Base-by-base conservation (phyloP, 2,888 invertebrate genomes). In the Epsilonema sp. region DNA sequence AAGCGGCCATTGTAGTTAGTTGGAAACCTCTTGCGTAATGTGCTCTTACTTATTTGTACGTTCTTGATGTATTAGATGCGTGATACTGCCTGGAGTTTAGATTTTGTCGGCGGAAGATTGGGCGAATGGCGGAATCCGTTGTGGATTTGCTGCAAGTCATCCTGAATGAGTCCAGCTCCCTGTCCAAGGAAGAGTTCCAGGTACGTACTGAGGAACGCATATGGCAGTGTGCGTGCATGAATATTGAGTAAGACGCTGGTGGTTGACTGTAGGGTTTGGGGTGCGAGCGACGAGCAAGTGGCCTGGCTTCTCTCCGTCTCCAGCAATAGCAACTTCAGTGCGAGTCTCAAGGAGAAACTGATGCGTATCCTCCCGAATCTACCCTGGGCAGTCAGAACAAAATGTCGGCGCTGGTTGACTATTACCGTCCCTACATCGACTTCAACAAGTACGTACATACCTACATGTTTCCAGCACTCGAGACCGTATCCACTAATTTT, bases 381-480 rank as follows among this genome's bases (percentile, higher is more conserved):
- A 86, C 90, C 0, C 89, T 90, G 62, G 87, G 86, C 45, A 85
- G 86, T 63, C 77, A 80, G 55, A 80, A 83, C 50, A 90, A 89
- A 70, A 92, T 92, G 90, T 78, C 80, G 44, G 75, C 87, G 53
- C 72, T 94, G 0, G 79, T 87, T 53, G 80, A 82, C 57, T 82
- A 90, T 67, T 94, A 92, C 68, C 79, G 80, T 62, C 78, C 80
- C 4, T 76, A 75, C 60, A 70, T 84, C 44, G 78, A 84, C 68
- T 85, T 86, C 65, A 78, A 82, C 62, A 76, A 76, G 57, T 83
- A 52, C 53, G 63, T n/a, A n/a, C n/a, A n/a, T n/a, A n/a, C n/a
- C n/a, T n/a, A n/a, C n/a, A n/a, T n/a, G n/a, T n/a, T n/a, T n/a
- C n/a, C n/a, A n/a, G n/a, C n/a, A n/a, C n/a, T n/a, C n/a, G n/a